Conservation (phyloP, 2,797 vertebrate genomes). For the Phoxinus dragarum region DNA sequence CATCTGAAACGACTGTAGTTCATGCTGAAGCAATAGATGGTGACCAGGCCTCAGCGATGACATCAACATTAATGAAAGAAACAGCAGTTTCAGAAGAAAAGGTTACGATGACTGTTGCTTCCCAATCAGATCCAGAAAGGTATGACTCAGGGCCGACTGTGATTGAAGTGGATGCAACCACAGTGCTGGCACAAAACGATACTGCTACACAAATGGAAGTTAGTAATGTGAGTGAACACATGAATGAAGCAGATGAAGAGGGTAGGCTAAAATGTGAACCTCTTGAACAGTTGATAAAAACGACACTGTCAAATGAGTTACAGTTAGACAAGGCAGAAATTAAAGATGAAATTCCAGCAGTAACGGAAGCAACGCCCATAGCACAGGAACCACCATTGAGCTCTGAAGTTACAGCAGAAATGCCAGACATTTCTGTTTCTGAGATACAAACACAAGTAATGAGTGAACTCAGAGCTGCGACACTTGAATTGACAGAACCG, state of each 20-base stretch:
- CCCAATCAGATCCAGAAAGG: constrained; percentile 14
- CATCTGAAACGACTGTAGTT: background rate
- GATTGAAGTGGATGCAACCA: constrained; percentile 7
- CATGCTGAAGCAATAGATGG: background rate
- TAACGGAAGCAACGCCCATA: constrained; percentile 11
- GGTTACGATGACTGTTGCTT: background rate
- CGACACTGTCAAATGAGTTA: constrained; percentile 3
- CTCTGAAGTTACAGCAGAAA: constrained; percentile 41
- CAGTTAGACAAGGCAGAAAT: constrained; percentile 28
- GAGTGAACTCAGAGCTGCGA: constrained; percentile 38
- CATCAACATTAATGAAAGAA: constrained; percentile 6
- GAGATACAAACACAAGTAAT: constrained; percentile 48
- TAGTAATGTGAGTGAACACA: constrained; percentile 24
- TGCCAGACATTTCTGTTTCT: constrained; percentile 30
- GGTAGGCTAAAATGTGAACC: constrained; percentile 9
- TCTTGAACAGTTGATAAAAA: constrained; percentile 22
- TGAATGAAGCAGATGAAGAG: constrained; percentile 9
- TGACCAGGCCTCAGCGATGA: background rate
- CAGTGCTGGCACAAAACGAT: background rate
- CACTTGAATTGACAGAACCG: constrained; percentile 36
- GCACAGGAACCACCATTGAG: constrained; percentile 3
- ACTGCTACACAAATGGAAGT: background rate
- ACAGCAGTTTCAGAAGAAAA: constrained; percentile 39
- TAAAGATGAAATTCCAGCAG: constrained; percentile 19
- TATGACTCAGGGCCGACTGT: background rate